These are phyloP conservation scores for Rhagoletis zephyria DNA, from an alignment of 1,140 invertebrate genomes.

Conservation along the genomic window DNA sequence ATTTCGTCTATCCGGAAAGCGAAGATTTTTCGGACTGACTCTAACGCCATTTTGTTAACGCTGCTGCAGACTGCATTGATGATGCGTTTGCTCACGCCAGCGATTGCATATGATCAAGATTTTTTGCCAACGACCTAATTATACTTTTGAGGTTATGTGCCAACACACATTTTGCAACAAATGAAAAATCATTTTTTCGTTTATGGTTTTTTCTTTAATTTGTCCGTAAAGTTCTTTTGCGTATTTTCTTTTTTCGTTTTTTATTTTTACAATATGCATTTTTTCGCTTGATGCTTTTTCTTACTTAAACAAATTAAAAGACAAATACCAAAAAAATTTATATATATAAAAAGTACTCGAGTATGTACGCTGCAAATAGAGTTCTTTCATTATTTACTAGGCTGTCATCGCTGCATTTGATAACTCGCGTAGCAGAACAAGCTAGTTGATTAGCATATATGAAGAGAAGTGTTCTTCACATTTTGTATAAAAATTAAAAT, in stretches of 20 bases:
- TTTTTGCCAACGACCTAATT: conserved; percentile 45
- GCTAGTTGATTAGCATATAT: neutral
- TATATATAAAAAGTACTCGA: conserved; percentile 28
- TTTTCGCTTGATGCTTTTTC: neutral
- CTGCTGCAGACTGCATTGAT: neutral
- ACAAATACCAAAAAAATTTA: conserved; percentile 7
- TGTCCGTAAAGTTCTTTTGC: conserved; percentile 32
- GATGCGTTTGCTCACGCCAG: neutral
- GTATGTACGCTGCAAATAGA: conserved; percentile 14
- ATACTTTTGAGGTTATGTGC: conserved; percentile 30
- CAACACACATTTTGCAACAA: neutral
- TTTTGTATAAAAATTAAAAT: conserved; percentile 22
- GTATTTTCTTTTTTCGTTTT: conserved; percentile 6
- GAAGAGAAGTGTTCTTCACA: neutral
- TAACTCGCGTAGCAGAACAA: neutral
- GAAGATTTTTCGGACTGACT: neutral
- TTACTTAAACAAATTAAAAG: conserved; percentile 49
- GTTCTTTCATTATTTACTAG: neutral
- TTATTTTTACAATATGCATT: neutral
- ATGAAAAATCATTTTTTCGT: conserved; percentile 15
- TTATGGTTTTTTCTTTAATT: conserved; percentile 49
- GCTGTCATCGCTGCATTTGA: neutral
- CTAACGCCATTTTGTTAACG: conserved; percentile 4
- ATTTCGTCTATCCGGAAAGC: neutral
- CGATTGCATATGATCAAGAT: conserved; percentile 8